A percentile compares a stretch with the other conserved stretches of the same genome.
phyloP scores from a whole-genome alignment of 2,888 invertebrate species.

The Odontocerum albicorne region DNA sequence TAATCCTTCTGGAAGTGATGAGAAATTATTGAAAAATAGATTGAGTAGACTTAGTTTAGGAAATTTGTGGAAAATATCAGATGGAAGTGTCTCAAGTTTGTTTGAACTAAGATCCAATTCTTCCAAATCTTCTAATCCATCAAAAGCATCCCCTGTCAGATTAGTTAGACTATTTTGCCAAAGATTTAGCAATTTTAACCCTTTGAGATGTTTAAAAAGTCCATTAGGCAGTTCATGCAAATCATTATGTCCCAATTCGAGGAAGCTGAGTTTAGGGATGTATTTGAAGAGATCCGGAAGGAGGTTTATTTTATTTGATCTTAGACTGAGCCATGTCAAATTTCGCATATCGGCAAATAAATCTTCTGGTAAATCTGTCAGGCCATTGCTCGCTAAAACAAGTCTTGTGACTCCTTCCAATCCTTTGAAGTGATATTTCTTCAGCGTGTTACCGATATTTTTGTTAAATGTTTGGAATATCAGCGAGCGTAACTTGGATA shows the following conservation, averaged over 20 bases:
- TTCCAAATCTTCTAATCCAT: conserved; percentile 62
- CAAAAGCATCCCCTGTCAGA: conserved; percentile 64
- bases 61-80: conserved; percentile 63
- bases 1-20: conserved; percentile 61
- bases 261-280: conserved; percentile 57
- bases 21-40: conserved; percentile 68
- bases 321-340: conserved; percentile 65
- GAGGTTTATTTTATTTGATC: conserved; percentile 60
- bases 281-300: conserved; percentile 59
- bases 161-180: conserved; percentile 69
- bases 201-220: conserved; percentile 62
- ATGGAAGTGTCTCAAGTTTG: conserved; percentile 61
- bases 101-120: conserved; percentile 71
- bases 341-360: conserved; percentile 62
- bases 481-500: conserved; percentile 49
- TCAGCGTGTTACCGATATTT: conserved; percentile 58
- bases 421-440: conserved; percentile 60
- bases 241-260: conserved; percentile 70
- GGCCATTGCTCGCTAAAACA: conserved; percentile 61
- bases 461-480: conserved; percentile 55
- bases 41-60: conserved; percentile 64
- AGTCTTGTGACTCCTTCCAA: conserved; percentile 58
- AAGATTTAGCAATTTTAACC: conserved; percentile 64
- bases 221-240: conserved; percentile 62
- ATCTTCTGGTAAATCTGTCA: conserved; percentile 63